Base-by-base conservation (phyloP, 2,113 vertebrate genomes). In the Macquaria ambigua region DNA sequence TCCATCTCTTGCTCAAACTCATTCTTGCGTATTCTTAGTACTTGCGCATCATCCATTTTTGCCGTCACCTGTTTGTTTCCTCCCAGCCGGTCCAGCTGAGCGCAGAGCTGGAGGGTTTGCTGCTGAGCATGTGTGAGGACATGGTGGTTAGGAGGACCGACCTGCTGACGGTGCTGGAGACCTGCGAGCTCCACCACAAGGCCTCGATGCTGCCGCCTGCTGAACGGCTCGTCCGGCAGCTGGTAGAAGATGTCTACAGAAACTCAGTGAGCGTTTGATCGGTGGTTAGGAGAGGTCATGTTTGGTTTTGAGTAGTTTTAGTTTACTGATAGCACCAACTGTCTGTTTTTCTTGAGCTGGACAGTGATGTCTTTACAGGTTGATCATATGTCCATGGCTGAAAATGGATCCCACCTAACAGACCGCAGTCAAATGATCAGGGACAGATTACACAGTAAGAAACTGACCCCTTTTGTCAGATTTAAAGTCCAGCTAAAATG, bases 41-140 rank as follows among this genome's bases (percentile, higher is more conserved):
- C 21, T 21, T 48, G 14, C 0, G 0, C 20, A 23, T 46, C 34
- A 64, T 61, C 11, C 16, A 12, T 67, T 67, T 20, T 77, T 9
- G 9, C 59, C 58, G 48, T 72, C 12, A 2, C 55, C 8, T 62
- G 28, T 64, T 53, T 46, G 28, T 64, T 53, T 46, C 31, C 62
- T 50, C 9, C 5, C 85, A 98, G 97, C 95, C 96, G 3, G 94
- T 98, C 56, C 96, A 95, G 86, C 93, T 98, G 52, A 93, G 91
- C 8, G 89, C 96, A 15, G 93, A 94, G 5, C 72, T 98, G 87
- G 97, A 97, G 76, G 74, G 41, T 10, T 87, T 98, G 70, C 85
- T 98, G 76, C 94, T 98, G 85, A 96, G 93, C 66, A 96, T 98
- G 92, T 98, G 98, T 1, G 97, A 98, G 90, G 97, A 97, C 69